Base-by-base conservation (phyloP, 1,140 invertebrate species). In the Batillaria attramentaria region DNA sequence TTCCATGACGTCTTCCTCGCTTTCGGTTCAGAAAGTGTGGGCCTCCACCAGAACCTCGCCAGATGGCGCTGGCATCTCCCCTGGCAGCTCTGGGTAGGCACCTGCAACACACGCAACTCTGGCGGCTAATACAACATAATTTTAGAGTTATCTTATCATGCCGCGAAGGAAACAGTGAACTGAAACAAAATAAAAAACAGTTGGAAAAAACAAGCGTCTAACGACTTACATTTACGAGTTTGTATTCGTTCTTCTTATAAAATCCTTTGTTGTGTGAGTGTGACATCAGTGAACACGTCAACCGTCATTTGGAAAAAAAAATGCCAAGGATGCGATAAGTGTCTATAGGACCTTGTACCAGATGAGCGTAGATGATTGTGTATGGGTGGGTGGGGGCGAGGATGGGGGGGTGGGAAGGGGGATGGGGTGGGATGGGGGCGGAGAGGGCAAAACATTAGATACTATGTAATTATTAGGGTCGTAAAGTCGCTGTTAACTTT, bases 11-110 rank as follows among this genome's bases (percentile, higher is more conserved):
- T n/a, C n/a, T n/a, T n/a, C n/a, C n/a, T n/a, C n/a, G n/a, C n/a
- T n/a, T n/a, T n/a, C n/a, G n/a, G n/a, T n/a, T 60, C 54, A 75
- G 54, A 41, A 75, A 6, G 50, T 75, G 24, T 75, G 72, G 20
- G 72, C 54, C 72, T 75, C 72, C 72, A 75, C 72, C 35, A 62
- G 72, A 0, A 75, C 72, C 31, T 75, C 72, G n/a, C 42, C 42
- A 0, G 57, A 24, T 18, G 72, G 50, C 16, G 54, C 28, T 37
- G 57, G 39, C 31, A 39, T 57, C n/a, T 62, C 72, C 20, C 41
- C 54, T 4, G 73, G 54, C 50, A 75, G 37, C 37, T 75, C 72
- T 1, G 72, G 72, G 39, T 75, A 75, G 72, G 50, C 54, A 8
- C 72, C 72, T 75, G 72, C 8, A 13, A 62, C 16, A 35, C 37